Percentiles rank a stretch among this genome's conserved stretches.
These are phyloP conservation scores for Montipora capitata DNA, from an alignment of 92 coral and sea anemone genomes.

Conservation along the genomic window DNA sequence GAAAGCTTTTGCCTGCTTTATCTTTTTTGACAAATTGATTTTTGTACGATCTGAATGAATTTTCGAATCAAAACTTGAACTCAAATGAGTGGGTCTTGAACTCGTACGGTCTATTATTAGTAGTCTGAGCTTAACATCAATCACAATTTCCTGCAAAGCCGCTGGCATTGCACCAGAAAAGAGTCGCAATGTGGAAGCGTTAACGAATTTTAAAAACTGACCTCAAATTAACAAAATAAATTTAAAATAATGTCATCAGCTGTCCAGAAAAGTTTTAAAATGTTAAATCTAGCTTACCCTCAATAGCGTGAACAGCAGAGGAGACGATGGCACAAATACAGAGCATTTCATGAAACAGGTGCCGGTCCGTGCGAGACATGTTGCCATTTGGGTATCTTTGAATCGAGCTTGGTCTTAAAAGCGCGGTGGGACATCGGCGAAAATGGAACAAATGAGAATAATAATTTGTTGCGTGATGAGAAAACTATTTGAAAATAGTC, in stretches of 20 bases:
- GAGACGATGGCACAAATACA: constrained; percentile 4
- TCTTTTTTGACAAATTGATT: background rate
- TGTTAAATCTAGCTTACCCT: constrained; percentile 11
- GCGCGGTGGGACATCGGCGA: constrained; percentile 37
- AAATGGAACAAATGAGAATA: constrained; percentile 19
- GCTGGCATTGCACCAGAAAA: background rate
- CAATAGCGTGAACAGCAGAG: background rate
- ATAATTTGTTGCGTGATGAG: constrained; percentile 3
- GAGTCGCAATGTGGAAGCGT: background rate
- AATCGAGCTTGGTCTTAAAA: constrained; percentile 15
- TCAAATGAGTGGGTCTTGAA: background rate
- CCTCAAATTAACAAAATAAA: background rate
- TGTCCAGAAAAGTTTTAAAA: background rate
- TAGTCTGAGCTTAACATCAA: background rate
- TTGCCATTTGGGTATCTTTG: constrained; percentile 18
- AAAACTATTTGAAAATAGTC: constrained; percentile 16
- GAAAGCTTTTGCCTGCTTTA: background rate
- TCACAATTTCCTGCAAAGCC: background rate
- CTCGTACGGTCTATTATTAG: no score
- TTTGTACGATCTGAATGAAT: background rate
- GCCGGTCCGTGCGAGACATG: constrained; percentile 20
- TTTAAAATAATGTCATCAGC: background rate
- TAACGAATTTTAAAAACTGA: background rate
- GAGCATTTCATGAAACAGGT: constrained; percentile 3
- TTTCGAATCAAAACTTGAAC: background rate